These are phyloP conservation scores for Cricetomys ansorgei DNA, from an alignment of 2,113 vertebrate genomes.

Conservation along the genomic window DNA sequence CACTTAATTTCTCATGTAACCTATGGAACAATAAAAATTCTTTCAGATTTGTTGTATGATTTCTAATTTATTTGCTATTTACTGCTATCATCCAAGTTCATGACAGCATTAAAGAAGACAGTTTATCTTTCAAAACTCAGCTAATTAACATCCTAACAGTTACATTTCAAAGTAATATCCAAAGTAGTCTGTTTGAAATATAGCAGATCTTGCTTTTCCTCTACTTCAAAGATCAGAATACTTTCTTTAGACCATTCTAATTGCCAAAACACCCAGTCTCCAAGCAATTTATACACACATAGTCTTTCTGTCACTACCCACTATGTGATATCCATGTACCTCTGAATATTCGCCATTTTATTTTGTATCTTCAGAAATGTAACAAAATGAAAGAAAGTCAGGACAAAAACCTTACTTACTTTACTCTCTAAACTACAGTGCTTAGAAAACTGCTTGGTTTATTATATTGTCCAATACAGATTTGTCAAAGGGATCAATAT, in stretches of 20 bases:
- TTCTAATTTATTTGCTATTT: background rate
- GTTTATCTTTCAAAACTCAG: background rate
- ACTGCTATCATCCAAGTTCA: background rate
- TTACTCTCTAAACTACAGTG: background rate
- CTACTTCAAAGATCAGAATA: background rate
- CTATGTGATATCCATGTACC: background rate
- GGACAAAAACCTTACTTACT: background rate
- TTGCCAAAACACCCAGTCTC: background rate
- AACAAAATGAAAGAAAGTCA: background rate
- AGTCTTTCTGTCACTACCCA: background rate
- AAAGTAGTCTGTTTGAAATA: background rate
- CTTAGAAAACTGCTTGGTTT: background rate
- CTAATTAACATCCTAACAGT: background rate
- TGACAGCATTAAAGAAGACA: accelerated
- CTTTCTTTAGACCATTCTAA: background rate
- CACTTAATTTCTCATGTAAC: background rate
- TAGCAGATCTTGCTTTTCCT: background rate
- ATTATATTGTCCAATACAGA: background rate
- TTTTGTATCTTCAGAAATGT: background rate
- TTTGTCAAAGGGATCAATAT: background rate
- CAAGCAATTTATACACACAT: background rate
- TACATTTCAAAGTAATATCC: background rate
- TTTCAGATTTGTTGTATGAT: background rate
- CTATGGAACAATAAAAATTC: background rate
- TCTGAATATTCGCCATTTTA: background rate